A percentile compares a stretch with the other conserved stretches of the same genome.
phyloP scores from a whole-genome alignment of 2,797 vertebrate species.

The Microctenopoma stevenorrisi region DNA sequence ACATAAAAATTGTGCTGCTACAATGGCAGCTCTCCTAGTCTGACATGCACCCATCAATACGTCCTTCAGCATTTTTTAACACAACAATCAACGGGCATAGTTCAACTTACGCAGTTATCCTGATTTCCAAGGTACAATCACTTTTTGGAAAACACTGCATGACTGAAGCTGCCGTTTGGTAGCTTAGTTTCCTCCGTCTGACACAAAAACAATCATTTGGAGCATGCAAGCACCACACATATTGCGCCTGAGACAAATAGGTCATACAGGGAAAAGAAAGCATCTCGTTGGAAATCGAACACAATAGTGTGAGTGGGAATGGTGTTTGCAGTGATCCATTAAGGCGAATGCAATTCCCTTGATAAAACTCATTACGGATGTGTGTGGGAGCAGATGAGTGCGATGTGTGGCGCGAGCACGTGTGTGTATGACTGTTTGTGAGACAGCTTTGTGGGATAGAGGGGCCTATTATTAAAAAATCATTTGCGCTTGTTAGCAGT shows the following conservation, averaged over 20 bases:
- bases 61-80: not conserved
- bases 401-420: conserved; percentile 18
- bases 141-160: conserved; percentile 12
- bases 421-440: conserved; percentile 50
- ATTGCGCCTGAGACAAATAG: conserved; percentile 40
- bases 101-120: conserved; percentile 3
- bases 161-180: conserved; percentile 4
- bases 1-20: not conserved
- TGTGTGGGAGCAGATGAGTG: conserved; percentile 55
- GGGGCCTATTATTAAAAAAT: conserved; percentile 81
- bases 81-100: not conserved
- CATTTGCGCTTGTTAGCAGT: conserved; percentile 82
- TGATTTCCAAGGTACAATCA: conserved; percentile 7
- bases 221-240: conserved; percentile 24
- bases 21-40: not conserved
- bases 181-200: conserved; percentile 32
- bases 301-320: conserved; percentile 56
- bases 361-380: conserved; percentile 72
- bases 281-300: conserved; percentile 53
- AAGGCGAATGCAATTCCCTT: conserved; percentile 72
- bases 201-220: conserved; percentile 45
- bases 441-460: conserved; percentile 72
- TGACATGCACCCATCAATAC: not conserved
- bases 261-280: conserved; percentile 41
- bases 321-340: conserved; percentile 70